Evolutionary conservation across 2,113 vertebrate species (phyloP).

Genomic region (Tychaedon coryphoeus): DNA sequence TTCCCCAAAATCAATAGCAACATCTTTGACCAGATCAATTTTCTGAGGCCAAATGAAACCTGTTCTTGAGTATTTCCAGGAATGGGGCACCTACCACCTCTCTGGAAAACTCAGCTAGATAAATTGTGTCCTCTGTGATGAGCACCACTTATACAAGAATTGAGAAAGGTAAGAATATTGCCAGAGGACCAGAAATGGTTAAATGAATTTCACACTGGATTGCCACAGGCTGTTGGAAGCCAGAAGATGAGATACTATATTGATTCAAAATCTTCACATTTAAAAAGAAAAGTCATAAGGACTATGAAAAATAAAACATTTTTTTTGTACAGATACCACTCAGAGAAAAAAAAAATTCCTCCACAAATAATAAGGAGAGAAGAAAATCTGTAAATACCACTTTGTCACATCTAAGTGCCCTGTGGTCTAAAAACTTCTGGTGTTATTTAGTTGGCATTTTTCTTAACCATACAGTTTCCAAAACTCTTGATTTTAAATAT

Average conservation of each 20-base stretch:
- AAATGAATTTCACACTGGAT: neutral
- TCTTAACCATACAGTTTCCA: neutral
- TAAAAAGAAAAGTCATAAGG: neutral
- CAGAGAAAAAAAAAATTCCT: neutral
- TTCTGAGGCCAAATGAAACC: accelerated
- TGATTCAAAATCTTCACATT: neutral
- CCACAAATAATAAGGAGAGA: neutral
- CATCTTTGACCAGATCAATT: neutral
- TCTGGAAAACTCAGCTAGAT: neutral
- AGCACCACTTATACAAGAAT: neutral
- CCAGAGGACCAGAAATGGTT: neutral
- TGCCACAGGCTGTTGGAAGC: neutral
- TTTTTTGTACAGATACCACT: neutral
- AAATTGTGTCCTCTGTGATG: neutral
- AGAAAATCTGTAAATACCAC: neutral
- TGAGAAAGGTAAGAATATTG: neutral
- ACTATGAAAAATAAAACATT: neutral
- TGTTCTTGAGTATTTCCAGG: neutral
- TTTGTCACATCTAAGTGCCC: neutral
- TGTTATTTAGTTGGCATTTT: neutral
- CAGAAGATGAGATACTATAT: neutral
- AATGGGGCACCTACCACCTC: neutral
- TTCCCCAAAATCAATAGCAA: accelerated
- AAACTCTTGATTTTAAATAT: neutral
- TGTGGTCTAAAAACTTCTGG: neutral